Percentiles rank a stretch among this genome's conserved stretches.
These are phyloP conservation scores for Glossophaga mutica DNA, from an alignment of 2,797 vertebrate genomes.

Conservation along the genomic window DNA sequence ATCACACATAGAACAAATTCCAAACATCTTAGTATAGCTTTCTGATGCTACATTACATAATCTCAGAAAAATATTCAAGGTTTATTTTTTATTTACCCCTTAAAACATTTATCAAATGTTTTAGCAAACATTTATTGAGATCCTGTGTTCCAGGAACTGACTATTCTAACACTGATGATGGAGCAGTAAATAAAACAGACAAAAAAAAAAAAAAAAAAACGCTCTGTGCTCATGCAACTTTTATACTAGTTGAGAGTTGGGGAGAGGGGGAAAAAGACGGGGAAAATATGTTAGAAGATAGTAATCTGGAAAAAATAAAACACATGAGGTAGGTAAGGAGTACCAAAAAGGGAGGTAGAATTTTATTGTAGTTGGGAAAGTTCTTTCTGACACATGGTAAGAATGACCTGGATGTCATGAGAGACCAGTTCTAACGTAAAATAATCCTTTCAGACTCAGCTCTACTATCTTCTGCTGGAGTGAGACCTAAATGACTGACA, in stretches of 20 bases:
- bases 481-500: not conserved
- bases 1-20: not conserved
- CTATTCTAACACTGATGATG: not conserved
- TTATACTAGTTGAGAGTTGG: not conserved
- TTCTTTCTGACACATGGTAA: not conserved
- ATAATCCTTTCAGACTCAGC: not conserved
- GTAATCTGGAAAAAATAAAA: not conserved
- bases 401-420: not conserved
- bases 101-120: not conserved
- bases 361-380: accelerated
- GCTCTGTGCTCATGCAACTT: not conserved
- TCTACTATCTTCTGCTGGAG: not conserved
- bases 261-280: not conserved
- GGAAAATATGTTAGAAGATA: not conserved
- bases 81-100: not conserved
- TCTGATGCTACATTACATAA: not conserved
- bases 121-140: not conserved
- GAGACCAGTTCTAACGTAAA: not conserved
- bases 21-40: not conserved
- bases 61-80: not conserved
- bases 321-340: not conserved
- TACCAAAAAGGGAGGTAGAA: not conserved
- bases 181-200: not conserved
- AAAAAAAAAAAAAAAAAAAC: not conserved
- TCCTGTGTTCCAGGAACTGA: not conserved